A percentile compares a stretch with the other conserved stretches of the same genome.
phyloP scores from a whole-genome alignment of 2,113 vertebrate species.

The Notiomystis cincta region DNA sequence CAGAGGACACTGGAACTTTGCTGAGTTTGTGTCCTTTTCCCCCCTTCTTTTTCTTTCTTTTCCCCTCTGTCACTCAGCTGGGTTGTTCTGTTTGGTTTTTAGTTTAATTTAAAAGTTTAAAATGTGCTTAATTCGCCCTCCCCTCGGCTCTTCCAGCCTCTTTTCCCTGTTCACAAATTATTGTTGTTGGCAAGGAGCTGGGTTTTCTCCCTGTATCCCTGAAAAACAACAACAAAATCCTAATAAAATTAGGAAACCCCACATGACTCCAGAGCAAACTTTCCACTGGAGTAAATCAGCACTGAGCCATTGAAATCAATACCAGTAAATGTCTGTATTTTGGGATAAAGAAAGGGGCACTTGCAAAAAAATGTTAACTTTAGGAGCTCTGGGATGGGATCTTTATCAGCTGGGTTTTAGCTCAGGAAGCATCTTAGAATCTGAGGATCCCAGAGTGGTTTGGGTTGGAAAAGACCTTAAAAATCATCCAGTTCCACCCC shows the following conservation, averaged over 20 bases:
- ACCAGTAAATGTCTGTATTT: neutral
- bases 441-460: neutral
- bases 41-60: accelerated
- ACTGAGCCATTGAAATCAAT: neutral
- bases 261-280: neutral
- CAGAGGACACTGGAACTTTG: neutral
- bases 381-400: neutral
- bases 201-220: neutral
- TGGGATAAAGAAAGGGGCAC: neutral
- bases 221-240: neutral
- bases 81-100: neutral
- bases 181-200: neutral
- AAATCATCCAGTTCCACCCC: neutral
- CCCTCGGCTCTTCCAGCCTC: neutral
- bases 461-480: neutral
- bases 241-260: neutral
- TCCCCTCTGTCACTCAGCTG: neutral
- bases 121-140: neutral
- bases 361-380: neutral
- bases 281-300: neutral
- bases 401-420: neutral
- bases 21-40: neutral
- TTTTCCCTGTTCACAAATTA: neutral
- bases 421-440: neutral
- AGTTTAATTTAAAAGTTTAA: neutral